Percentiles rank a stretch among this genome's conserved stretches.
These are phyloP conservation scores for Pseudomugil gertrudae DNA, from an alignment of 2,797 vertebrate genomes.

Conservation along the genomic window DNA sequence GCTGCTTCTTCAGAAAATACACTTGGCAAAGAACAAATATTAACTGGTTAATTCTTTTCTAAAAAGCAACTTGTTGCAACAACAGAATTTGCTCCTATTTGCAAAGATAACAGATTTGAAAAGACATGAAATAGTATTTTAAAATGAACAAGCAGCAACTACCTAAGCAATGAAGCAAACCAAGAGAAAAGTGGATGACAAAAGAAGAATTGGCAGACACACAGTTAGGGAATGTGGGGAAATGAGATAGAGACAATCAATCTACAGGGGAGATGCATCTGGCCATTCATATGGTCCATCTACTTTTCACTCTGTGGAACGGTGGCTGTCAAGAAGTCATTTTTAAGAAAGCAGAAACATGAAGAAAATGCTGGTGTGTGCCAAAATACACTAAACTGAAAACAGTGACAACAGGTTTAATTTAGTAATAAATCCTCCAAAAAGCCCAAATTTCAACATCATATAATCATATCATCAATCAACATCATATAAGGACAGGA, in stretches of 20 bases:
- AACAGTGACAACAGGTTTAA: neutral
- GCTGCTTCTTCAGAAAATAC: neutral
- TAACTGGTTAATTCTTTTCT: no score
- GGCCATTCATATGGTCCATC: neutral
- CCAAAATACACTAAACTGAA: slow-evolving; percentile 1
- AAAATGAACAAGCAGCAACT: neutral
- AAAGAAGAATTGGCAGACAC: neutral
- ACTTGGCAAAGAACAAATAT: neutral
- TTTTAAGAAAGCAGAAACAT: neutral
- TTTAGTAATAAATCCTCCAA: neutral
- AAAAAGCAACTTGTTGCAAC: neutral
- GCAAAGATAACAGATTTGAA: neutral
- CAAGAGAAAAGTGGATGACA: neutral
- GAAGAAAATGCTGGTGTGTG: neutral
- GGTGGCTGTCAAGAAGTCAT: neutral
- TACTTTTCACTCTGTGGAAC: neutral
- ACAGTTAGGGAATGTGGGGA: no score
- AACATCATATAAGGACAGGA: no score
- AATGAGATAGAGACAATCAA: no score
- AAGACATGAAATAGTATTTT: neutral
- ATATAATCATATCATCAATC: no score
- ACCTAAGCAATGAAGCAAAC: no score
- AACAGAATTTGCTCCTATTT: neutral
- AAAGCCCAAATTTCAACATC: neutral
- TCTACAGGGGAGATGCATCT: neutral